These are phyloP conservation scores for Aphidius ervi DNA, from an alignment of 1,140 invertebrate species.

Conservation along the genomic window DNA sequence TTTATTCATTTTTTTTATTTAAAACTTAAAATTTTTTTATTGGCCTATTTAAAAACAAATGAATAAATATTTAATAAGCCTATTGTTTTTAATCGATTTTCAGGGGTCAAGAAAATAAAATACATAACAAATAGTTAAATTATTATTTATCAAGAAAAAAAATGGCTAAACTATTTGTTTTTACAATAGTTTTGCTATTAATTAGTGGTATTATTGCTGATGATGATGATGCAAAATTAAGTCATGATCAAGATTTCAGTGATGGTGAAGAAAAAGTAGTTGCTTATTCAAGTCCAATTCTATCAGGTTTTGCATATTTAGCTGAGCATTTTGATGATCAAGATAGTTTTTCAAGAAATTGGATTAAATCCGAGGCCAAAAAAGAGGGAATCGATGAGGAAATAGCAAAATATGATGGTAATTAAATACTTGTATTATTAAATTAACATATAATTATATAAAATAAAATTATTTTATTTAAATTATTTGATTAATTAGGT, in stretches of 20 bases:
- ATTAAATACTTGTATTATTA: constrained; percentile 29
- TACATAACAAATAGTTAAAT: too few relatives aligned
- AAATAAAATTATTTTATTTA: background rate
- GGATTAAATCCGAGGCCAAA: constrained; percentile 88
- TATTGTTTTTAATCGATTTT: too few relatives aligned
- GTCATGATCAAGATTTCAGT: constrained; percentile 23
- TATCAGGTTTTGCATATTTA: constrained; percentile 66
- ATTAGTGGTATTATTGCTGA: constrained; percentile 3
- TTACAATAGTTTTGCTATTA: constrained; percentile 11
- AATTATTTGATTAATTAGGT: constrained; percentile 48
- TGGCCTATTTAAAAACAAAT: too few relatives aligned
- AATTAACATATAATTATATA: background rate
- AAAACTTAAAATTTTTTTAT: background rate
- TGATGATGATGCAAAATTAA: constrained; percentile 2
- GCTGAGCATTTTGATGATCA: constrained; percentile 86
- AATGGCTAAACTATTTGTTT: constrained; percentile 22
- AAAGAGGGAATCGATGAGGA: constrained; percentile 89
- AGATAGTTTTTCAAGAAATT: constrained; percentile 69
- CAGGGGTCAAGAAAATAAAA: too few relatives aligned
- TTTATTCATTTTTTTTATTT: background rate
- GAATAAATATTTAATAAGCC: too few relatives aligned
- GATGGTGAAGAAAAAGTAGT: constrained; percentile 24
- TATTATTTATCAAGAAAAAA: constrained; percentile 1
- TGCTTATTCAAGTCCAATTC: constrained; percentile 57
- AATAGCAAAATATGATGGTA: constrained; percentile 93